phyloP scores from a whole-genome alignment of 1,140 invertebrate genomes.

The Goniozus legneri region DNA sequence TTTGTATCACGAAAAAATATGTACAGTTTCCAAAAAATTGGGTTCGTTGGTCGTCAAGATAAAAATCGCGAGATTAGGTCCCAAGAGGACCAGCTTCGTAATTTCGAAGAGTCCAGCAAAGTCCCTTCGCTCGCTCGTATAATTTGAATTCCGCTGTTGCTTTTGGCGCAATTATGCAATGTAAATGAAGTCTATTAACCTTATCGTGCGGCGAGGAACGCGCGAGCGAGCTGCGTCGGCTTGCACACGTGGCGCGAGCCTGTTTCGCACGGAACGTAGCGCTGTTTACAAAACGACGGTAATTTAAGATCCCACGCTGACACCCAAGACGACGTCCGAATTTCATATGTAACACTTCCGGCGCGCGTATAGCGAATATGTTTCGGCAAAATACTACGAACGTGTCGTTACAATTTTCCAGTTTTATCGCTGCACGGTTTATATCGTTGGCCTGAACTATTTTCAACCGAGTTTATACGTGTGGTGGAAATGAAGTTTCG shows the following conservation, averaged over 20 bases:
- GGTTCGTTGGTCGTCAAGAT: no score
- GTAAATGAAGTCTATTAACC: constrained; percentile 32
- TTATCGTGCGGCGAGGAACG: constrained; percentile 20
- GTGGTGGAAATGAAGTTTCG: no score
- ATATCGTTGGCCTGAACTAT: no score
- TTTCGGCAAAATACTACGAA: constrained; percentile 14
- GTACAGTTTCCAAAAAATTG: no score
- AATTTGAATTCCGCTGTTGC: constrained; percentile 12
- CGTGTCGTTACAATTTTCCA: constrained; percentile 12
- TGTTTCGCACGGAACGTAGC: constrained; percentile 11
- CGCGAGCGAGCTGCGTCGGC: constrained; percentile 7
- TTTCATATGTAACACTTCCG: constrained; percentile 3
- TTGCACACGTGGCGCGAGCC: no score
- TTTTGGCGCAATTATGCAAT: constrained; percentile 24
- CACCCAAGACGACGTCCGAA: not conserved
- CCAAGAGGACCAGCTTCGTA: no score
- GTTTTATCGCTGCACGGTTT: constrained; percentile 5
- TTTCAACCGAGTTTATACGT: no score
- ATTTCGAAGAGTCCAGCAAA: no score
- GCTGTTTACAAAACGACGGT: constrained; percentile 37
- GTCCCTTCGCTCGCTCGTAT: constrained; percentile 12
- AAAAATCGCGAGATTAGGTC: no score
- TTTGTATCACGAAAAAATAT: no score
- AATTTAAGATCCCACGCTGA: constrained; percentile 23
- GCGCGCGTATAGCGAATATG: constrained; percentile 8